A percentile compares a stretch with the other conserved stretches of the same genome.
These are phyloP conservation scores for Cephonodes hylas DNA, from an alignment of 2,888 invertebrate genomes.

Conservation along the genomic window DNA sequence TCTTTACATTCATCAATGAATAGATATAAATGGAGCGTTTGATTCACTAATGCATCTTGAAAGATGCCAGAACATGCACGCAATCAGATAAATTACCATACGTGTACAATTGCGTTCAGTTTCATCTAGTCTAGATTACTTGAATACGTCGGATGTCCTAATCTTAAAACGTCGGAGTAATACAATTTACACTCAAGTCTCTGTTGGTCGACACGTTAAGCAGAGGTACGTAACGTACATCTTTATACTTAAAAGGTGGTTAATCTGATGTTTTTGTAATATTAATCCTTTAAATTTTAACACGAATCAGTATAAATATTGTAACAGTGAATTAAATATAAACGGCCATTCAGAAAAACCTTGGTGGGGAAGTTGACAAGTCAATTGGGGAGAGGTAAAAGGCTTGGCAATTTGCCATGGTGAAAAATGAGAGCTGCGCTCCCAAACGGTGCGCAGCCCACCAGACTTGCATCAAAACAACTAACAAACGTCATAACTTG, in stretches of 20 bases:
- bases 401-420: conserved; percentile 64
- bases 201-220: not conserved
- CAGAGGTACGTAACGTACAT: too few species aligned
- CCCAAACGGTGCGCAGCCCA: conserved; percentile 16
- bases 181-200: not conserved
- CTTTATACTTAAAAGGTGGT: too few species aligned
- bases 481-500: conserved; percentile 21
- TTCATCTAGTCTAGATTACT: not conserved
- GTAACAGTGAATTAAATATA: conserved; percentile 29
- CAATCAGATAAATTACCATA: conserved; percentile 25
- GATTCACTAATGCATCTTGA: conserved; percentile 44
- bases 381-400: conserved; percentile 54
- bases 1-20: not conserved
- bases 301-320: conserved; percentile 14
- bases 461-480: conserved; percentile 22
- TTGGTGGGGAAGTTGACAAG: conserved; percentile 68
- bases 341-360: conserved; percentile 56
- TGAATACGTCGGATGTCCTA: not conserved
- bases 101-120: conserved; percentile 25
- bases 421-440: conserved; percentile 17
- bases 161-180: too few species aligned
- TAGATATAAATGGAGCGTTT: conserved; percentile 16
- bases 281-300: not conserved
- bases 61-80: conserved; percentile 37
- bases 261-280: too few species aligned